phyloP scores from a whole-genome alignment of 2,113 vertebrate species.

The Vulpes lagopus region DNA sequence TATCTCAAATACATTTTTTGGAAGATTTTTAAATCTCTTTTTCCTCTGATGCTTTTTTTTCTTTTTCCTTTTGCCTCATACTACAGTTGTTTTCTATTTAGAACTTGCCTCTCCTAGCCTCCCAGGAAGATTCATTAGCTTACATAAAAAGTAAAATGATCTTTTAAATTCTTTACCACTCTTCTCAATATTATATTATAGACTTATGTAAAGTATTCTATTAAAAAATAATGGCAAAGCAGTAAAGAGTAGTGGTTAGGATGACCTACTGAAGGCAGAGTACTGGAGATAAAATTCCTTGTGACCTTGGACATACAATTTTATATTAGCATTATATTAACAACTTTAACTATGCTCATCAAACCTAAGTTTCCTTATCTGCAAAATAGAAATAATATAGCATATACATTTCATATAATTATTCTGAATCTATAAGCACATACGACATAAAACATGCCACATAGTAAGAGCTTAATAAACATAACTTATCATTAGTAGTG shows the following conservation, averaged over 20 bases:
- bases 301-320: neutral
- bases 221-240: constrained; percentile 12
- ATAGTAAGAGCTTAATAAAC: constrained; percentile 25
- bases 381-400: constrained; percentile 44
- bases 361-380: constrained; percentile 31
- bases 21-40: neutral
- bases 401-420: neutral
- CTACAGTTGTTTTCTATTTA: neutral
- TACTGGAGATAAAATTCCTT: neutral
- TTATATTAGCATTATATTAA: neutral
- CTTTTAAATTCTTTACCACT: neutral
- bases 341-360: constrained; percentile 20
- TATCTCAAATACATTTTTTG: neutral
- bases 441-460: neutral
- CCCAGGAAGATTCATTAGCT: neutral
- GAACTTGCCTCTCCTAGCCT: neutral
- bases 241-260: neutral
- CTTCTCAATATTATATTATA: neutral
- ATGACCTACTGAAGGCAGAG: neutral
- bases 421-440: neutral
- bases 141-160: neutral
- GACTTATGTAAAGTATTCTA: neutral
- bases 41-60: neutral
- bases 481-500: neutral
- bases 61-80: neutral